Base-by-base conservation (phyloP, 2,888 invertebrate species). In the Clunio marinus region DNA sequence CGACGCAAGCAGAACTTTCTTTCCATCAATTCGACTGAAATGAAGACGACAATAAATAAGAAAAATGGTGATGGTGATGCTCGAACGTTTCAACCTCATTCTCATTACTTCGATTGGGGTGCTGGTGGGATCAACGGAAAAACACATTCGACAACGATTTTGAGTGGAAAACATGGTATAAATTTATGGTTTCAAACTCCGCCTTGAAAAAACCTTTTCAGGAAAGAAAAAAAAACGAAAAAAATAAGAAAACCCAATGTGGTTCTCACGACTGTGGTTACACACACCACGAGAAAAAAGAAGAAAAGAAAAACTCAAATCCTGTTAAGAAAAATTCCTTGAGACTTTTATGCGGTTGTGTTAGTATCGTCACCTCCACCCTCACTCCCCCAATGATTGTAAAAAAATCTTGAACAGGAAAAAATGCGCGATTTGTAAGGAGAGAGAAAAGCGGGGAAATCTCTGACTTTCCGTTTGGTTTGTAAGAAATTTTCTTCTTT, bases 111-210 rank as follows among this genome's bases (percentile, higher is more conserved):
- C 35, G 2, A 5, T 37, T 60, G 51, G 22, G 22, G 20, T n/a
- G n/a, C n/a, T n/a, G n/a, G n/a, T n/a, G n/a, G n/a, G n/a, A 8
- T 51, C 51, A 51, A 51, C 15, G n/a, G 41, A 41, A 41, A 7
- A 22, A 60, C 17, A 60, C 22, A 60, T 8, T 41, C 62, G 13
- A 24, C 13, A 13, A 4, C 35, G 22, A 20, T 62, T 41, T n/a
- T 41, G 4, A 20, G 35, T 32, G 35, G 20, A 17, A 17, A 60
- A 8, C 2, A 28, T 24, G 46, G 63, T 65, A 45, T 46, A 65
- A 65, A 65, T 65, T 65, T 65, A 65, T 65, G 63, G 28, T 46
- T 65, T 65, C 46, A 65, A 57, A 57, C 57, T 57, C 57, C 57
- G 57, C 57, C 57, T 57, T 25, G 57, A 57, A 57, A 57, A 57